Percentiles rank a stretch among this genome's conserved stretches.
These are phyloP conservation scores for Irena cyanogastra DNA, from an alignment of 2,113 vertebrate genomes.

Conservation along the genomic window DNA sequence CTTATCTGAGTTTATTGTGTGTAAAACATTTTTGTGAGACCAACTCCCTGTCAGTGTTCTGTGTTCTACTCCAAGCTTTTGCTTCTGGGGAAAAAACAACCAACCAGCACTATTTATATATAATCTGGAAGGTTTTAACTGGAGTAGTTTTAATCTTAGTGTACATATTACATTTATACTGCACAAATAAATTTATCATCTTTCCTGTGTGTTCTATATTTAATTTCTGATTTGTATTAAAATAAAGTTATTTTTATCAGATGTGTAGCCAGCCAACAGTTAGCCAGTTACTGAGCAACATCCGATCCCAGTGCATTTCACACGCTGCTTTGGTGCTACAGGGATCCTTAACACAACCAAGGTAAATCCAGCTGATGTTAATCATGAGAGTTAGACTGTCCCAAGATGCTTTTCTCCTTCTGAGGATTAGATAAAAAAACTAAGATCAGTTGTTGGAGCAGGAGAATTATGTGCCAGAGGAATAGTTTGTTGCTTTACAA, in stretches of 20 bases:
- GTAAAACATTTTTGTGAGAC: background rate
- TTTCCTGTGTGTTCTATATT: background rate
- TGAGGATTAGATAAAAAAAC: background rate
- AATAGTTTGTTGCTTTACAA: background rate
- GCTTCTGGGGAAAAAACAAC: background rate
- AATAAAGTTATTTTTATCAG: slow-evolving; percentile 68
- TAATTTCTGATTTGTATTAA: slow-evolving; percentile 55
- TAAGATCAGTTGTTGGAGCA: background rate
- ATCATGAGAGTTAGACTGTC: fast-evolving
- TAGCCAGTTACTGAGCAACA: slow-evolving; percentile 98
- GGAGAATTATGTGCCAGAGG: background rate
- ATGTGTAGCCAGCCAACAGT: slow-evolving; percentile 96
- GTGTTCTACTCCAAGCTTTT: background rate
- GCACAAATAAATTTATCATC: background rate
- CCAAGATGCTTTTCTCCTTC: background rate
- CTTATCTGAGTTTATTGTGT: background rate
- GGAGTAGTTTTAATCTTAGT: background rate
- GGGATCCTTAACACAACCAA: slow-evolving; percentile 90
- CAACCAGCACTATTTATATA: background rate
- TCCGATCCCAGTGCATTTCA: slow-evolving; percentile 98
- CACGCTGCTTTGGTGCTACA: slow-evolving; percentile 94
- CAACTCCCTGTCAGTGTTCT: background rate
- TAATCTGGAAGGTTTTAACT: background rate
- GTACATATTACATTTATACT: background rate
- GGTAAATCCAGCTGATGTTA: slow-evolving; percentile 69